phyloP scores from a whole-genome alignment of 2,113 vertebrate species.

The Dunckerocampus dactyliophorus region DNA sequence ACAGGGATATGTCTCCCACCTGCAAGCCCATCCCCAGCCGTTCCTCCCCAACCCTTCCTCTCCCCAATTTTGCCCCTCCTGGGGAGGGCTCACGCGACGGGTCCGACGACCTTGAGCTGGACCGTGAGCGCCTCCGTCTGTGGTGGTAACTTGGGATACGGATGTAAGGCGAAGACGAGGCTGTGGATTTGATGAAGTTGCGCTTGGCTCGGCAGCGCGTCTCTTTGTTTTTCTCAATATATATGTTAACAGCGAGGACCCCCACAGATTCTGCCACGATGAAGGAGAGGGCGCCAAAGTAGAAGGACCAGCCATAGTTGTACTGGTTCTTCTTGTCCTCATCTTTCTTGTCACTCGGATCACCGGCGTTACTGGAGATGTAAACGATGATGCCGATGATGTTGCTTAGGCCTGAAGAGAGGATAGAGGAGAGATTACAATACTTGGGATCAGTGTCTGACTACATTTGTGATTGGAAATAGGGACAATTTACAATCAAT shows the following conservation, averaged over 20 bases:
- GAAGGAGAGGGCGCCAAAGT: constrained; percentile 95
- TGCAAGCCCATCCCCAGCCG: constrained; percentile 65
- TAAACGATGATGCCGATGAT: constrained; percentile 99
- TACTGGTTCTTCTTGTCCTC: constrained; percentile 96
- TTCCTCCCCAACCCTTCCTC: constrained; percentile 70
- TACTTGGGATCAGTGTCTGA: not conserved
- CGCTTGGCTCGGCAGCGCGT: constrained; percentile 78
- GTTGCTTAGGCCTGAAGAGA: constrained; percentile 86
- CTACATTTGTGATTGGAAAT: not conserved
- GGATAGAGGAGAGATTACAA: not conserved
- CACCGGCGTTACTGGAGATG: constrained; percentile 96
- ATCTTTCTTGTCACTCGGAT: constrained; percentile 92
- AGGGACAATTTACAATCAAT: constrained; percentile 3
- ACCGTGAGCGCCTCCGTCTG: constrained; percentile 83
- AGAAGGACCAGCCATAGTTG: constrained; percentile 98
- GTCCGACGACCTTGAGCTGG: constrained; percentile 89
- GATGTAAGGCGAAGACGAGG: constrained; percentile 90
- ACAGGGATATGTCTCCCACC: constrained; percentile 91
- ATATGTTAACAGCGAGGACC: constrained; percentile 95
- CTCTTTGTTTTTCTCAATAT: constrained; percentile 96
- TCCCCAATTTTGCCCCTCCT: constrained; percentile 63
- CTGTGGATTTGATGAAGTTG: constrained; percentile 85
- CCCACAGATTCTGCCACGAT: constrained; percentile 94
- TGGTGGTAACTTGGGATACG: constrained; percentile 94
- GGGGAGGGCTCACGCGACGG: constrained; percentile 88